Evolutionary conservation across 2,113 vertebrate genomes (phyloP).

Genomic region (Prolemur simus): DNA sequence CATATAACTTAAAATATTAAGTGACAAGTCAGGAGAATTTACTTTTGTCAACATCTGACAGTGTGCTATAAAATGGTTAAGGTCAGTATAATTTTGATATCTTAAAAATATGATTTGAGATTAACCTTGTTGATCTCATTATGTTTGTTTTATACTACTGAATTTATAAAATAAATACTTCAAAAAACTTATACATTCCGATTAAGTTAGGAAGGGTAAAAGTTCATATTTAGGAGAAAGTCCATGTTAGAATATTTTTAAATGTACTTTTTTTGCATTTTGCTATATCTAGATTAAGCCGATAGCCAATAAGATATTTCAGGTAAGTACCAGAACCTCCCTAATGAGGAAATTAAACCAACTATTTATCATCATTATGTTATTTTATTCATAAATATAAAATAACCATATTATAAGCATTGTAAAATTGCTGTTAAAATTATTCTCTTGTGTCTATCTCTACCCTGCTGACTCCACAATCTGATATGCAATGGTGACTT

Average conservation of each 20-base stretch:
- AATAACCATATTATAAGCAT: not conserved
- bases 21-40: not conserved
- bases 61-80: not conserved
- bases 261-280: slow-evolving; percentile 2
- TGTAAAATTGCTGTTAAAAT: not conserved
- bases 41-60: not conserved
- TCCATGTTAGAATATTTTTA: not conserved
- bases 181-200: not conserved
- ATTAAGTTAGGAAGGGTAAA: not conserved
- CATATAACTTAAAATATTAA: slow-evolving; percentile 47
- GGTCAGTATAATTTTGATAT: not conserved
- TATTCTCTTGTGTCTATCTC: not conserved
- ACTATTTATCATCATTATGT: slow-evolving; percentile 3
- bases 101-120: slow-evolving; percentile 32
- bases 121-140: not conserved
- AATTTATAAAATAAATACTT: slow-evolving; percentile 15
- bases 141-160: not conserved
- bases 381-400: slow-evolving; percentile 40
- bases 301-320: not conserved
- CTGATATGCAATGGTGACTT: not conserved
- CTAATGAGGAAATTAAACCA: not conserved
- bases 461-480: not conserved
- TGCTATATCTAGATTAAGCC: not conserved
- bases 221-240: not conserved
- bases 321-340: not conserved